Evolutionary conservation across 2,888 invertebrate genomes (phyloP), one percentile per base, ranked within the genome.

Genomic region (Eurois occulta): DNA sequence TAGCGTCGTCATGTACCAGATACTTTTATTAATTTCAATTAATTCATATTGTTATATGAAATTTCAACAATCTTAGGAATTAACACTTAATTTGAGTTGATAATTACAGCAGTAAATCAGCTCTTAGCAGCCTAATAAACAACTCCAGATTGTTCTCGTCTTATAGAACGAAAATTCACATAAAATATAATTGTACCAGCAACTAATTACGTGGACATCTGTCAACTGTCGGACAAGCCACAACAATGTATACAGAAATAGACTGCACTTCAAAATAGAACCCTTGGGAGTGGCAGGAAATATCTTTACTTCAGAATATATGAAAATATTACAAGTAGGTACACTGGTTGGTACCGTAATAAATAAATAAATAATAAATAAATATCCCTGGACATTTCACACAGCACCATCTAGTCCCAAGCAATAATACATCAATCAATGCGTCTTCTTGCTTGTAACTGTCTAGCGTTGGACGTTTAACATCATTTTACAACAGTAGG

Each of bases 171-270:
- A 48, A 64, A 48, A 72, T 35, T 16, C 13, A 72, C 73, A 43
- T 69, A 68, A 32, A 69, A 62, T 60, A 73, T 71, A 72, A 72
- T 72, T 48, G 80, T 74, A 81, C 79, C 69, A 79, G 71, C 77
- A 68, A 72, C 84, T 87, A 86, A 88, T 90, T 86, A 89, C 77
- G 84, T 80, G 71, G 79, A 78, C 82, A 84, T 84, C 80, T 86
- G 86, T 89, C 89, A 88, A 84, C 75, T 72, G 68, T 65, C 60
- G 24, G 72, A 77, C 80, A 62, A 73, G 78, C 78, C 87, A 85
- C 85, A 87, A 90, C 89, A 90, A 85, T 86, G 87, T 86, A 82
- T 75, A 70, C 85, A 58, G 70, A 88, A 88, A 87, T 88, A 88
- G 80, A 81, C 55, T 77, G 75, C 71, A 84, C 84, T 86, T 86